Conservation (phyloP, 2,888 invertebrate genomes). For the Cybosia mesomella region DNA sequence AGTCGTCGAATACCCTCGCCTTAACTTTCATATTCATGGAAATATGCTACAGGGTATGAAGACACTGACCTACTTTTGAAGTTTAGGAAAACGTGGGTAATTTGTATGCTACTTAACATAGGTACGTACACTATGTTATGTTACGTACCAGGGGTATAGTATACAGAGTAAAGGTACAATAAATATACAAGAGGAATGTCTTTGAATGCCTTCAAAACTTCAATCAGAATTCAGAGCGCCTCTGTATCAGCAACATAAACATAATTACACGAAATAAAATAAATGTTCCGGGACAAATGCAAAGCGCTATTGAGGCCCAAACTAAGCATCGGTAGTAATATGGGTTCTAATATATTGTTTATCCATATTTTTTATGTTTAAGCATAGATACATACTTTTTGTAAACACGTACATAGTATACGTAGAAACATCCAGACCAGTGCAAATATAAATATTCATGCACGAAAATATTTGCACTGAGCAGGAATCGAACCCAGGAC, state of each 20-base stretch:
- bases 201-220: background rate
- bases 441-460: too few species aligned
- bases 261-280: background rate
- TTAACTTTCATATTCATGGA: slow-evolving; percentile 18
- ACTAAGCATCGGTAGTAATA: too few species aligned
- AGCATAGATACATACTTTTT: too few species aligned
- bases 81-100: background rate
- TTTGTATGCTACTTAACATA: background rate
- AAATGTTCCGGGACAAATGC: background rate
- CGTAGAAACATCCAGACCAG: too few species aligned
- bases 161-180: background rate
- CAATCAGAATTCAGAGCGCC: background rate
- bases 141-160: background rate
- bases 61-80: slow-evolving; percentile 6
- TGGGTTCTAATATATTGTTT: too few species aligned
- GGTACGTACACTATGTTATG: background rate
- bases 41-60: slow-evolving; percentile 1
- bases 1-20: too few species aligned
- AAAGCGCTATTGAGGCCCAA: too few species aligned
- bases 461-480: too few species aligned
- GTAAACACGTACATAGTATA: too few species aligned
- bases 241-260: background rate
- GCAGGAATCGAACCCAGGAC: too few species aligned
- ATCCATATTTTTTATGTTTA: too few species aligned
- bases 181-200: background rate